These are phyloP conservation scores for Antheraea mylitta DNA, from an alignment of 1,140 invertebrate genomes.

Conservation along the genomic window DNA sequence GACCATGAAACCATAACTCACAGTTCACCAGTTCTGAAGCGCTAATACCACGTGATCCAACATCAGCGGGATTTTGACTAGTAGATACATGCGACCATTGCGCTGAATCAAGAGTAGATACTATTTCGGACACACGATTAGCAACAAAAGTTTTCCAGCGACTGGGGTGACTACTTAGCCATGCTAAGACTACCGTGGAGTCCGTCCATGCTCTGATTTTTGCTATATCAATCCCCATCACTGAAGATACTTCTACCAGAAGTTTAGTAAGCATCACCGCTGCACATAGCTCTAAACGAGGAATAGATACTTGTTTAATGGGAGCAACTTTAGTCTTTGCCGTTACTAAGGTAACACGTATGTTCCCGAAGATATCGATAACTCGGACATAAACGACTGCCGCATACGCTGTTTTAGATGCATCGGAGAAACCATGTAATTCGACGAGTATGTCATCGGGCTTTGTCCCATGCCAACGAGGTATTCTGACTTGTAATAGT, in stretches of 20 bases:
- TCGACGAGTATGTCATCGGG: not conserved
- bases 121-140: slow-evolving; percentile 9
- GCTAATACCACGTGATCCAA: slow-evolving; percentile 13
- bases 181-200: not conserved
- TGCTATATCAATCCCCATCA: not conserved
- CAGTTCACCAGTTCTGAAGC: slow-evolving; percentile 2
- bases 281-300: not conserved
- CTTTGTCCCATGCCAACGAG: not conserved
- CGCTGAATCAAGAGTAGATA: slow-evolving; percentile 10
- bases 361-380: not conserved
- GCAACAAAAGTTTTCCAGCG: not conserved
- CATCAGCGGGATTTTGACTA: slow-evolving; percentile 17
- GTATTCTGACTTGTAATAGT: not conserved
- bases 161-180: not conserved
- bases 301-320: not conserved
- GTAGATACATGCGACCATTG: slow-evolving; percentile 15
- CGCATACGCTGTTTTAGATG: slow-evolving; percentile 8
- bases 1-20: slow-evolving; percentile 13
- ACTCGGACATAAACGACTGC: slow-evolving; percentile 6
- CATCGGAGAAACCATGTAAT: slow-evolving; percentile 10
- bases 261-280: not conserved
- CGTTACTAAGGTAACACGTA: not conserved
- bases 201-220: not conserved
- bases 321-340: not conserved
- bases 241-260: not conserved